Evolutionary conservation across 30 jellyfish, hydroid and myxozoan species (phyloP), one percentile per base, ranked within the genome.

Genomic region (Nemopilema nomurai): DNA sequence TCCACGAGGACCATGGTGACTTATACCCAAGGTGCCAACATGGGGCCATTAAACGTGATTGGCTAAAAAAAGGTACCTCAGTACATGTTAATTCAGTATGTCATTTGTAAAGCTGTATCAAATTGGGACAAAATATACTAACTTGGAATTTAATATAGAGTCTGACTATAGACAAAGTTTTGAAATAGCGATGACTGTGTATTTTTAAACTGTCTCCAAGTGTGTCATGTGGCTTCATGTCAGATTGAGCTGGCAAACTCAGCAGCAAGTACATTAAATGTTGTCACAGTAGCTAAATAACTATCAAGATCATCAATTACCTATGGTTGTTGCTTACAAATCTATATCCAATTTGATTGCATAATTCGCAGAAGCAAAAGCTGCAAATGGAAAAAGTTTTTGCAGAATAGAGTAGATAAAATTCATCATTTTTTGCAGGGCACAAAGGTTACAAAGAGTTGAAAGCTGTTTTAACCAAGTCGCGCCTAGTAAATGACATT

Each of bases 361-460:
- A 24, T 63, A 63, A n/a, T 19, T 19, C 27, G 7, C 29, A 19
- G 72, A 63, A 24, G 29, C 29, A 19, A 19, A n/a, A 63, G 29
- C 29, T 19, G 27, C 3, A 19, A 19, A 24, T n/a, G 72, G 20
- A n/a, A 63, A n/a, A n/a, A n/a, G 72, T n/a, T 63, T 4, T 24
- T 19, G 27, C 29, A 67, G 50, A 22, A 19, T 19, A 22, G 7
- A 21, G 1, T 67, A 18, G 31, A 21, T 26, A 65, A 65, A 7
- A 18, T 65, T 24, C 17, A 21, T 65, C 31, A 4, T 13, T 17
- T 8, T 3, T 30, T 74, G 25, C 70, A 30, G 84, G 84, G 67
- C 29, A 50, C 84, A 31, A 50, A 30, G 84, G 84, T 3, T 74
- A 74, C 69, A 74, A 74, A 49, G 84, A 74, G 62, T 66, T 74